phyloP scores from a whole-genome alignment of 2,888 invertebrate species.

The Belgica antarctica region DNA sequence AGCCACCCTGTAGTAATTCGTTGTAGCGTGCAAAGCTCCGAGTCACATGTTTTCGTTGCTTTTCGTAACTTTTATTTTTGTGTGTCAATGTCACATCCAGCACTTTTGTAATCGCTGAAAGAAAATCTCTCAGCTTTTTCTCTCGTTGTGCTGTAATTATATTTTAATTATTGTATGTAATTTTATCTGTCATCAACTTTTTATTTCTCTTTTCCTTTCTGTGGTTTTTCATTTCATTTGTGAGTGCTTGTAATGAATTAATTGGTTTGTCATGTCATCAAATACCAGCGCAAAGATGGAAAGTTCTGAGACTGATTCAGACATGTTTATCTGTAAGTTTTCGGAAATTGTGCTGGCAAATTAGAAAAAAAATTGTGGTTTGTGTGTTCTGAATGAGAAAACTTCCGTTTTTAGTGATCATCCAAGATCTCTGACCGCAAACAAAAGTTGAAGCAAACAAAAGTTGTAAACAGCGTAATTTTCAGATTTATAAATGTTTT shows the following conservation, averaged over 20 bases:
- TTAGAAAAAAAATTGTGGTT: no score
- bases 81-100: constrained; percentile 44
- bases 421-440: no score
- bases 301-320: no score
- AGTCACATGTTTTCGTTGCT: constrained; percentile 12
- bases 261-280: constrained; percentile 4
- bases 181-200: constrained; percentile 31
- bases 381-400: no score
- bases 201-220: not conserved
- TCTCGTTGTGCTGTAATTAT: constrained; percentile 33
- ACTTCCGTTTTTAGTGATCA: no score
- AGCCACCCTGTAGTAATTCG: no score
- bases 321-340: no score
- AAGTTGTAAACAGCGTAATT: no score
- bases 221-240: not conserved
- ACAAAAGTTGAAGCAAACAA: no score
- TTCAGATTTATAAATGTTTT: no score
- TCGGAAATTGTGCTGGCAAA: no score
- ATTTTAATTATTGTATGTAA: constrained; percentile 41
- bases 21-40: constrained; percentile 1
- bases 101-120: constrained; percentile 21
- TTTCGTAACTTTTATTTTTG: constrained; percentile 30
- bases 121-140: constrained; percentile 42
- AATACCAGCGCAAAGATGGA: not conserved
- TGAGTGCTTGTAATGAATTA: constrained; percentile 7